phyloP scores from a whole-genome alignment of 2,888 invertebrate species.

The Antheraea assamensis region DNA sequence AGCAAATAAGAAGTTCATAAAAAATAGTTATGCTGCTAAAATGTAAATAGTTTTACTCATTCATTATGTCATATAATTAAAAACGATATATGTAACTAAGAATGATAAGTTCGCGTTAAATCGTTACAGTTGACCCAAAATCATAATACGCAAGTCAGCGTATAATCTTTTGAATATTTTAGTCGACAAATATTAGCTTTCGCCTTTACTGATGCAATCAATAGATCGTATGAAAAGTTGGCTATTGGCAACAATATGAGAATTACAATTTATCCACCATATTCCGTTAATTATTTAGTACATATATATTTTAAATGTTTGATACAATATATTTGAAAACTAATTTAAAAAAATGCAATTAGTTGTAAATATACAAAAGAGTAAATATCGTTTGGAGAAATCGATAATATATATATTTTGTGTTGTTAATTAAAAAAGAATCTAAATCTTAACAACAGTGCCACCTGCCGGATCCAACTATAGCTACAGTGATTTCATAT shows the following conservation, averaged over 20 bases:
- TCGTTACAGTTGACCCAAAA: background rate
- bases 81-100: constrained; percentile 1
- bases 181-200: background rate
- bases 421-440: no score
- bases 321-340: no score
- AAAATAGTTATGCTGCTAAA: background rate
- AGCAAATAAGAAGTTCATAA: background rate
- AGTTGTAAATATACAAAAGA: no score
- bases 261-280: background rate
- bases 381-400: no score
- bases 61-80: background rate
- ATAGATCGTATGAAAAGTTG: background rate
- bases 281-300: no score
- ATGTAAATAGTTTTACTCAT: background rate
- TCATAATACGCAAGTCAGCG: background rate
- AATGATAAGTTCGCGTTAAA: background rate
- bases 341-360: no score
- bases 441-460: no score
- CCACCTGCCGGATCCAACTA: background rate
- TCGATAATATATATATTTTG: no score
- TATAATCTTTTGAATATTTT: constrained; percentile 1
- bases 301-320: no score
- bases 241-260: background rate
- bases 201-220: background rate
- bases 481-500: background rate